Percentiles rank a stretch among this genome's conserved stretches.
phyloP scores from a whole-genome alignment of 2,888 invertebrate genomes.

The Thera obeliscata region DNA sequence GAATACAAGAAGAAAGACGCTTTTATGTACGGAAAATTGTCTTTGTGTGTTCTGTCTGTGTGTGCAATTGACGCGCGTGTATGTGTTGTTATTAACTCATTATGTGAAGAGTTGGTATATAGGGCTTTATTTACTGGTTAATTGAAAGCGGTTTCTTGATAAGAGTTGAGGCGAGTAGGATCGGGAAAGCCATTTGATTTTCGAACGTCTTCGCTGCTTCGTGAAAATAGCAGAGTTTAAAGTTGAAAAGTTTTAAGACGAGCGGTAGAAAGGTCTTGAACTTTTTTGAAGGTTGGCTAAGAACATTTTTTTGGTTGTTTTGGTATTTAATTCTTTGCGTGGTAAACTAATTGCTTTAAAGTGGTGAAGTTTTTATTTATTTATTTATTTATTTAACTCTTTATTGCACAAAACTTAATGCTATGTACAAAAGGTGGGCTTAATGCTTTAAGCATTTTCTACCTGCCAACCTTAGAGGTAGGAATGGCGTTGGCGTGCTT shows the following conservation, averaged over 20 bases:
- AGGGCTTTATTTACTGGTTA: slow-evolving; percentile 79
- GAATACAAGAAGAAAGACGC: slow-evolving; percentile 88
- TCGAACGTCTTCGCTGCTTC: slow-evolving; percentile 21
- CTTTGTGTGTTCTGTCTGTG: slow-evolving; percentile 63
- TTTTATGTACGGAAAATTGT: slow-evolving; percentile 77
- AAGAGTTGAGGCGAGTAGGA: slow-evolving; percentile 64
- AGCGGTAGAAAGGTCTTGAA: slow-evolving; percentile 22
- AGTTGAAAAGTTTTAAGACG: slow-evolving; percentile 30
- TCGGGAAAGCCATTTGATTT: slow-evolving; percentile 46
- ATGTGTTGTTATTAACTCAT: slow-evolving; percentile 81
- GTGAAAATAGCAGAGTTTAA: slow-evolving; percentile 16
- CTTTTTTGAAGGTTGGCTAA: slow-evolving; percentile 36
- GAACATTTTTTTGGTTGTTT: slow-evolving; percentile 17
- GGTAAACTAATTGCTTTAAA: background rate
- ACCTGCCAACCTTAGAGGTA: too few relatives aligned
- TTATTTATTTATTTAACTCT: too few relatives aligned
- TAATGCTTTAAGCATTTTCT: too few relatives aligned
- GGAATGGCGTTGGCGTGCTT: too few relatives aligned
- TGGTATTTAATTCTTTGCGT: background rate
- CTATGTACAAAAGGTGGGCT: too few relatives aligned
- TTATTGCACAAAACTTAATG: too few relatives aligned
- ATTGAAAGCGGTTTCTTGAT: slow-evolving; percentile 81
- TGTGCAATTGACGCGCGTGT: slow-evolving; percentile 64
- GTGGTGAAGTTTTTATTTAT: too few relatives aligned
- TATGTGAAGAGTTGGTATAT: slow-evolving; percentile 83